Base-by-base conservation (phyloP, 2,797 vertebrate genomes). In the Typhlichthys eigenmanni region DNA sequence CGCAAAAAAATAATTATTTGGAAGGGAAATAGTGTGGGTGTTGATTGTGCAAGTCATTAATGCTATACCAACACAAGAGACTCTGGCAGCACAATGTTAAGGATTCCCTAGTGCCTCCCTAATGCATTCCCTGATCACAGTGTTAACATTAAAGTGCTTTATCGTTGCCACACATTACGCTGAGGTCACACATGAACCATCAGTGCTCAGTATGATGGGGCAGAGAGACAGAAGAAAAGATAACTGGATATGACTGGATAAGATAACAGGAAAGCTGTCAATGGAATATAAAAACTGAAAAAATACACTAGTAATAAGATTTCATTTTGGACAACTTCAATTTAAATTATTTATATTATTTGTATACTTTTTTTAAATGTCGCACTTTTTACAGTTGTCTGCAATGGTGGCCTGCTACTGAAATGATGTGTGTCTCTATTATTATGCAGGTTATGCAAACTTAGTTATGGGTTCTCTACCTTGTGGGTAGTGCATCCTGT, bases 111-210 rank as follows among this genome's bases (percentile, higher is more conserved):
- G 72, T 80, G 79, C 71, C 34, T 38, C 76, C 79, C 88, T 91
- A 89, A 91, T 91, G 90, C 82, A 89, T 80, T 86, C 80, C 80
- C 78, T 72, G 84, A 90, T 87, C 82, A 76, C 63, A 13, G 76
- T 85, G 85, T 89, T 88, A 88, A 90, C 87, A 87, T 78, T 69
- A 81, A 38, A 80, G 85, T 87, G 85, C 84, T 89, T 88, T 84
- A 86, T 83, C 64, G 75, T 80, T 63, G 71, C 64, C 76, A 73
- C 84, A 81, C 87, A 89, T 89, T 85, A 87, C 34, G 57, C 79
- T 65, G 79, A 85, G 80, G 82, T 71, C 19, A 56, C 62, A 80
- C 70, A 80, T 70, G 76, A 62, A 74, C 76, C 67, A 78, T 66
- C 80, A 70, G 66, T 82, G 77, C 86, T 82, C 66, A 60, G 64